Evolutionary conservation across 2,113 vertebrate species (phyloP).

Genomic region (Burhinus oedicnemus): DNA sequence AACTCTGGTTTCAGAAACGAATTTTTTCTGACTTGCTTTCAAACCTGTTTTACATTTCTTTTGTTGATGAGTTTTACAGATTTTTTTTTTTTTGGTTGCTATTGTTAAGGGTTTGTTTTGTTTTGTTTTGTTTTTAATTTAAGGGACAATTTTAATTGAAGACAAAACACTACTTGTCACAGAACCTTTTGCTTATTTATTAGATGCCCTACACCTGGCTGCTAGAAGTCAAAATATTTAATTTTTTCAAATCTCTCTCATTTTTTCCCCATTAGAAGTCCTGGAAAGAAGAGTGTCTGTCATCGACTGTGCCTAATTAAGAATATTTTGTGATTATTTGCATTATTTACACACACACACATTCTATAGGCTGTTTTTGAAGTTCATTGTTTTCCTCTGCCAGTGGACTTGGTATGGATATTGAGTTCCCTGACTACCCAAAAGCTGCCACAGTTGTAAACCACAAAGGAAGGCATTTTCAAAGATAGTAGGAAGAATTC

Average conservation of each 20-base stretch:
- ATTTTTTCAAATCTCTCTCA: not conserved
- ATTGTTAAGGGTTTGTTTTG: not conserved
- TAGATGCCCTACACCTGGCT: rapidly evolving
- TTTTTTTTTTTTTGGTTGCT: not conserved
- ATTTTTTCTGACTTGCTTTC: not conserved
- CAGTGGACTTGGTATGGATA: not conserved
- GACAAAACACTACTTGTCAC: not conserved
- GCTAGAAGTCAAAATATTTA: not conserved
- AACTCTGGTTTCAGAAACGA: not conserved
- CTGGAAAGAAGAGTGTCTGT: not conserved
- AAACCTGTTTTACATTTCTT: not conserved
- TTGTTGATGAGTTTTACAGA: not conserved
- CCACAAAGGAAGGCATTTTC: not conserved
- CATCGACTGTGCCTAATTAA: not conserved
- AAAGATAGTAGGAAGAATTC: not conserved
- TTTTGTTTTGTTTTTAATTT: not conserved
- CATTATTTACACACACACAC: not conserved
- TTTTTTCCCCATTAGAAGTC: not conserved
- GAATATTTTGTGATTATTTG: not conserved
- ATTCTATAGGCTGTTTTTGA: not conserved
- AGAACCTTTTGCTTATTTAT: not conserved
- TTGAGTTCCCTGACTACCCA: not conserved
- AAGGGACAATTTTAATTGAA: not conserved
- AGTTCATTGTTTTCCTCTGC: not conserved
- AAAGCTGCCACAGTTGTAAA: not conserved